These are phyloP conservation scores for Phalacrocorax aristotelis DNA, from an alignment of 2,113 vertebrate genomes.

Conservation along the genomic window DNA sequence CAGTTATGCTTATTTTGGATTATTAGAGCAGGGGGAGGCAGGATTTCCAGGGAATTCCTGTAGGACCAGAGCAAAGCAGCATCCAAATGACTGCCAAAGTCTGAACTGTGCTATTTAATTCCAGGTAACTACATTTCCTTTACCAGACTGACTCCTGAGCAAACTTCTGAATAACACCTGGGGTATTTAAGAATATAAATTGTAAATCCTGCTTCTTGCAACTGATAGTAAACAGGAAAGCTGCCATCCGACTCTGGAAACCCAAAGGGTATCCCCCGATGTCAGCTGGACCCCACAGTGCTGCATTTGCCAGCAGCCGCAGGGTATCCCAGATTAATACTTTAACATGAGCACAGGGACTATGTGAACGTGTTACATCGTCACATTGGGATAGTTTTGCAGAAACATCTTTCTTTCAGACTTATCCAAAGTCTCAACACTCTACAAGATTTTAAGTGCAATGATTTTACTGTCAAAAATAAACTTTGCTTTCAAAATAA, in stretches of 20 bases:
- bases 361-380: neutral
- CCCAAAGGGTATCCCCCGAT: slow-evolving; percentile 34
- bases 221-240: neutral
- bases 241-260: slow-evolving; percentile 6
- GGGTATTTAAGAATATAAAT: neutral
- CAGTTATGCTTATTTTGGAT: neutral
- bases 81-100: neutral
- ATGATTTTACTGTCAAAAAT: neutral
- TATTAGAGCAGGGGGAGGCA: neutral
- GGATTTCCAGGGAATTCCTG: neutral
- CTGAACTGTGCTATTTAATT: neutral
- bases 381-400: neutral
- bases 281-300: slow-evolving; percentile 26
- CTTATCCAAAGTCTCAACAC: neutral
- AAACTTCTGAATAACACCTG: neutral
- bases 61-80: neutral
- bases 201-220: neutral
- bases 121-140: neutral
- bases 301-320: slow-evolving; percentile 10
- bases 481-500: slow-evolving; percentile 5
- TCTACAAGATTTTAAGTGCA: neutral
- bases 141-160: neutral
- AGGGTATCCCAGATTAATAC: slow-evolving; percentile 34
- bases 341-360: neutral
- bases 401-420: slow-evolving; percentile 2